Base-by-base conservation (phyloP, 2,888 invertebrate genomes). In the Melangyna quadrimaculata region DNA sequence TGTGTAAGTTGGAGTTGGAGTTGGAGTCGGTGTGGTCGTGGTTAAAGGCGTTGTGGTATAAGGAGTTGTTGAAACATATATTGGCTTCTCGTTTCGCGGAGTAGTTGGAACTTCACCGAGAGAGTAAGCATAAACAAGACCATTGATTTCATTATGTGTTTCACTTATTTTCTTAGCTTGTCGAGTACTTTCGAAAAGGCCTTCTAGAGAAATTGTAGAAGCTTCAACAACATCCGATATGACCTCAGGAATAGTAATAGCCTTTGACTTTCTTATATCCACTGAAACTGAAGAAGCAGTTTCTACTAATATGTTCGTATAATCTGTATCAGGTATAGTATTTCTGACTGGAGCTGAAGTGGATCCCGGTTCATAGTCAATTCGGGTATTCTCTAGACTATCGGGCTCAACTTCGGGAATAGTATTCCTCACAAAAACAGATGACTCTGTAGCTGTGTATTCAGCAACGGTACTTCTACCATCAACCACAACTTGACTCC, bases 131-230 rank as follows among this genome's bases (percentile, higher is more conserved):
- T 93, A 93, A 1, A 94, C 93, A 29, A 88, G 78, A 43, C 81
- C 88, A 81, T 87, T 89, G 22, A 91, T 86, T 59, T 89, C 89
- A 22, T 71, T 87, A 7, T 51, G 3, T 8, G 77, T 10, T 27
- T 84, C 81, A 8, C 37, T 59, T 37, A 86, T 78, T 19, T 86
- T 86, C 82, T 91, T 92, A 17, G 89, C 91, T 92, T 89, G 94
- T 92, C 74, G 89, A 1, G 89, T 87, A 35, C 93, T 93, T 89
- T 94, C 94, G 88, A 96, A 96, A 9, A 96, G 91, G 2, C 94
- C 95, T 92, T 96, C 95, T 87, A 96, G 90, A 12, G 95, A 92
- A 86, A 96, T 93, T 1, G 95, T 95, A 0, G 95, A 95, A 1
- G 94, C 94, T 90, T 95, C 94, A 9, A 92, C 89, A 0, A 92